phyloP scores from a whole-genome alignment of 2,113 vertebrate species.

The Elgaria multicarinata region DNA sequence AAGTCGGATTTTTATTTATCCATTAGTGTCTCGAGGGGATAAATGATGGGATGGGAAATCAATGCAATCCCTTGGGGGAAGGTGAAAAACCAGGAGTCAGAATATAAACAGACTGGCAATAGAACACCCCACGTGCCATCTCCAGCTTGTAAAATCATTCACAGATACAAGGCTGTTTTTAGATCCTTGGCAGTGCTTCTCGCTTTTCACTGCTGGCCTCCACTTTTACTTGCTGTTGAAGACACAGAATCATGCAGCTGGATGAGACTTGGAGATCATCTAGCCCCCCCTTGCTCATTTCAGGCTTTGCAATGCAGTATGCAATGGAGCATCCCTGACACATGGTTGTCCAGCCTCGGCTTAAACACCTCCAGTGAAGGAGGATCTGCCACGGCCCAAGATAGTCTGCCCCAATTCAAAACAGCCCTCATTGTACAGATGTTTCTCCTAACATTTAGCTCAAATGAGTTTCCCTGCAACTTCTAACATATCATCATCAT shows the following conservation, averaged over 20 bases:
- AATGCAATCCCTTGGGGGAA: background rate
- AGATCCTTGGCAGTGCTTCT: background rate
- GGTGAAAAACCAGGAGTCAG: slow-evolving; percentile 1
- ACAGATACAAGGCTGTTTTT: background rate
- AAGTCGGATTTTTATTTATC: slow-evolving; percentile 21
- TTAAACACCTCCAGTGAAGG: too few relatives aligned
- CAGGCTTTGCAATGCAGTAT: too few relatives aligned
- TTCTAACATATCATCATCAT: too few relatives aligned
- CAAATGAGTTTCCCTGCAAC: too few relatives aligned
- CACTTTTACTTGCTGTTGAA: background rate
- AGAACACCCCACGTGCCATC: background rate
- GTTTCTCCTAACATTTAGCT: too few relatives aligned
- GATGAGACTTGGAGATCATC: too few relatives aligned
- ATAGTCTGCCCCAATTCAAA: too few relatives aligned
- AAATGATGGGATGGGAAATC: background rate
- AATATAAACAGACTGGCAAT: slow-evolving; percentile 15
- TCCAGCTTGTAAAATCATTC: slow-evolving; percentile 25
- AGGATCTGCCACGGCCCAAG: too few relatives aligned
- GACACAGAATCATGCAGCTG: background rate
- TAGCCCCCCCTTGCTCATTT: too few relatives aligned
- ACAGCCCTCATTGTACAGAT: too few relatives aligned
- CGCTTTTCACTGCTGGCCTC: background rate
- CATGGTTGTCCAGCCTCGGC: too few relatives aligned
- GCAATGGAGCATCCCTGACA: too few relatives aligned
- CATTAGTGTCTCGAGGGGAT: slow-evolving; percentile 7